Conservation (phyloP, 2,797 vertebrate genomes). For the Notolabrus celidotus region DNA sequence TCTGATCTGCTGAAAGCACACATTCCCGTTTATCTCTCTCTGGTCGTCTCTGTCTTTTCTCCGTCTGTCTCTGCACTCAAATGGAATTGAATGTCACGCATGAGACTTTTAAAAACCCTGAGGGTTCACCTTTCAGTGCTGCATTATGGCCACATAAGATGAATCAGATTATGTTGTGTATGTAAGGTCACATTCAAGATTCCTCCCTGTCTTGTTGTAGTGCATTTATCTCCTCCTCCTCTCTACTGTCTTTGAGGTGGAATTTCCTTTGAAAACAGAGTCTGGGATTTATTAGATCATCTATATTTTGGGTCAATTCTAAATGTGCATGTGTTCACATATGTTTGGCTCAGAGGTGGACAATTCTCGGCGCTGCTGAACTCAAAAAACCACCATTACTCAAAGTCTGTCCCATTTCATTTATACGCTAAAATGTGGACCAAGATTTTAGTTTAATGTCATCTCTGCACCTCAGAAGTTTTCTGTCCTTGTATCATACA, state of each 20-base stretch:
- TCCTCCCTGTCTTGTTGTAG: constrained; percentile 2
- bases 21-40: constrained; percentile 64
- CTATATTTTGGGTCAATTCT: constrained; percentile 43
- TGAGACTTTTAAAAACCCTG: constrained; percentile 55
- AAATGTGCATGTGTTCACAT: constrained; percentile 61
- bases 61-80: constrained; percentile 46
- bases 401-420: constrained; percentile 64
- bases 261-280: constrained; percentile 53
- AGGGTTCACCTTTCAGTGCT: constrained; percentile 48
- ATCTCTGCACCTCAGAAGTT: constrained; percentile 47
- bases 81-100: constrained; percentile 65
- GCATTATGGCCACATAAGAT: constrained; percentile 61
- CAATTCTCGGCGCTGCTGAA: constrained; percentile 52
- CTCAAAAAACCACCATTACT: constrained; percentile 61
- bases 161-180: constrained; percentile 56
- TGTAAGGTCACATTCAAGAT: constrained; percentile 43
- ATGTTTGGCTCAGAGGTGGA: constrained; percentile 58
- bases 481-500: constrained; percentile 43
- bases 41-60: constrained; percentile 42
- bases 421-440: constrained; percentile 59
- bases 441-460: constrained; percentile 61
- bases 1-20: constrained; percentile 77
- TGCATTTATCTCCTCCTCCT: constrained; percentile 40
- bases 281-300: constrained; percentile 66
- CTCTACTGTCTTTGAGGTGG: constrained; percentile 50